A percentile compares a stretch with the other conserved stretches of the same genome.
Evolutionary conservation across 2,797 vertebrate species (phyloP).

Genomic region (Lepilemur ruficaudatus): DNA sequence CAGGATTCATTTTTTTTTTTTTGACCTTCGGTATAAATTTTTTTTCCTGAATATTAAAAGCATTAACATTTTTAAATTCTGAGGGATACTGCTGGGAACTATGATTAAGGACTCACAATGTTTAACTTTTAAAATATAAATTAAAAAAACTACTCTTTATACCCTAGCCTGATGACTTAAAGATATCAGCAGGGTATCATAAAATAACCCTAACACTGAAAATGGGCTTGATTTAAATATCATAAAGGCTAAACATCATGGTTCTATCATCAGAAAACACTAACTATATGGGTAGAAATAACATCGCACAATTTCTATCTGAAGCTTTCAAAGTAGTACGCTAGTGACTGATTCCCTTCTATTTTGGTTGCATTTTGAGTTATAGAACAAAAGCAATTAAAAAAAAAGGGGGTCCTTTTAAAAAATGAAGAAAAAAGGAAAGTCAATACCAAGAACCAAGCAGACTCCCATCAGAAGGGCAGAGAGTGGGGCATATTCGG

Average conservation of each 20-base stretch:
- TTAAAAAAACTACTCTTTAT: conserved; percentile 24
- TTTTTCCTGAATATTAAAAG: conserved; percentile 18
- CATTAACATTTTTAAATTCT: conserved; percentile 36
- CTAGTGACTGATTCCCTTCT: neutral
- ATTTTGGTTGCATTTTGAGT: conserved; percentile 22
- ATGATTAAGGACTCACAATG: conserved; percentile 43
- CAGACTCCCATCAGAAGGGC: neutral
- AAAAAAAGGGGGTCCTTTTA: neutral
- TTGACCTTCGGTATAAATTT: neutral
- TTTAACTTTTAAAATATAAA: conserved; percentile 52
- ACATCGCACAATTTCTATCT: neutral
- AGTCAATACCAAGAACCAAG: neutral
- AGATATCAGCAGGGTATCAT: neutral
- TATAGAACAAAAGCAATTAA: neutral
- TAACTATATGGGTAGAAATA: neutral
- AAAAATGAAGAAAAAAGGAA: conserved; percentile 6
- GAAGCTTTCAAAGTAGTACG: neutral
- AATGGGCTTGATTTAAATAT: conserved; percentile 46
- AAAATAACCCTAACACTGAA: neutral
- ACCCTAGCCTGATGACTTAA: conserved; percentile 13
- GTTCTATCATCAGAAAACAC: neutral
- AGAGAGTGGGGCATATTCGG: fast-evolving
- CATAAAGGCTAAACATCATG: neutral
- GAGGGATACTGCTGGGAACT: neutral
- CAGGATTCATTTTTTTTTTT: neutral